Conservation (phyloP, 1,140 invertebrate genomes). For the Drosophila orena region DNA sequence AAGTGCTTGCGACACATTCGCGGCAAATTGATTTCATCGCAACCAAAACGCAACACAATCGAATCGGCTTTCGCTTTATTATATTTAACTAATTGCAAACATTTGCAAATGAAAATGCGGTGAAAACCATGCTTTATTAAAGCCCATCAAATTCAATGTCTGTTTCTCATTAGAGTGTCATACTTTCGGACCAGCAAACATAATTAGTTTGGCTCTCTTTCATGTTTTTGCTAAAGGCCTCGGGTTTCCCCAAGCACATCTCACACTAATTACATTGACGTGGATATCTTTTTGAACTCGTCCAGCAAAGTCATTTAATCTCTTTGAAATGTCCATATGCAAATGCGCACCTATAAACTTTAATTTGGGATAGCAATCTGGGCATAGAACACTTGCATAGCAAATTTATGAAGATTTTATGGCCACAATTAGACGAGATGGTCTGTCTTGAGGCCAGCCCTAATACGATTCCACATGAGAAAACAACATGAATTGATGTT, state of each 20-base stretch:
- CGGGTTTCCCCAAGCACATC: background rate
- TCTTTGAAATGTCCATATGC: conserved; percentile 24
- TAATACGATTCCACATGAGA: conserved; percentile 30
- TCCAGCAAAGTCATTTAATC: conserved; percentile 20
- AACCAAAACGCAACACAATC: conserved; percentile 1
- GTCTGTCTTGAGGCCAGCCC: background rate
- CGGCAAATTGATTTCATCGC: conserved; percentile 36
- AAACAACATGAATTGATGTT: conserved; percentile 13
- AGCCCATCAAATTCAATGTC: conserved; percentile 18
- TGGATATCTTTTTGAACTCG: background rate
- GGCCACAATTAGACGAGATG: conserved; percentile 35
- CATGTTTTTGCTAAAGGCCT: background rate
- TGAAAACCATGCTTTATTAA: conserved; percentile 7
- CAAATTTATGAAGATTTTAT: conserved; percentile 30
- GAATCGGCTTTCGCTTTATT: conserved; percentile 1
- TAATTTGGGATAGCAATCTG: background rate
- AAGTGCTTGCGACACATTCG: conserved; percentile 30
- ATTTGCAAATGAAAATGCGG: conserved; percentile 41
- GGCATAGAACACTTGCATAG: conserved; percentile 24
- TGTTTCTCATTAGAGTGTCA: conserved; percentile 16
- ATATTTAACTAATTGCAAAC: conserved; percentile 44
- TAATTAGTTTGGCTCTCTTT: conserved; percentile 8
- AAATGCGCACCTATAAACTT: conserved; percentile 22
- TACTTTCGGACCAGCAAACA: conserved; percentile 13
- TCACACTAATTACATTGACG: conserved; percentile 18